phyloP scores from a whole-genome alignment of 2,888 invertebrate species.

The Brachyptera risi region DNA sequence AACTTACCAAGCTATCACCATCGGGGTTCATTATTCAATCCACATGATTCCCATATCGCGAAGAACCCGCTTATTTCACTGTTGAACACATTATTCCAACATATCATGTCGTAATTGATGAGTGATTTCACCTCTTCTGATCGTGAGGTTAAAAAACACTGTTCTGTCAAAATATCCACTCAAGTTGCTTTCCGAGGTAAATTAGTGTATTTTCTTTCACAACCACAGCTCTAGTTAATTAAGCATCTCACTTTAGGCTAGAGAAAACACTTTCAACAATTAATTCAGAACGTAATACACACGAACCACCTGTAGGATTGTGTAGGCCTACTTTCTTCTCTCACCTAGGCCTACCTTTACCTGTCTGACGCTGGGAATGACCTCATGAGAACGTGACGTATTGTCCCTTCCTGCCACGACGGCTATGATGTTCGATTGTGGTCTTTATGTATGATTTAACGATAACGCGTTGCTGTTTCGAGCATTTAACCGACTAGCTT shows the following conservation, averaged over 20 bases:
- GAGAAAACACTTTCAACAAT: background rate
- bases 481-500: too few relatives aligned
- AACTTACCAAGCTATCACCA: conserved; percentile 66
- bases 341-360: background rate
- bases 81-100: background rate
- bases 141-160: too few relatives aligned
- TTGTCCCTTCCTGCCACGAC: background rate
- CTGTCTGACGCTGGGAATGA: too few relatives aligned
- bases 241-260: too few relatives aligned
- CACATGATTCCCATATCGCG: conserved; percentile 48
- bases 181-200: too few relatives aligned
- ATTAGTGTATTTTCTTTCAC: too few relatives aligned
- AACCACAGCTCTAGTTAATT: too few relatives aligned
- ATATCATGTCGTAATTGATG: background rate
- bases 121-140: too few relatives aligned
- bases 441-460: too few relatives aligned
- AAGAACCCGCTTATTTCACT: conserved; percentile 21
- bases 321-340: conserved; percentile 8
- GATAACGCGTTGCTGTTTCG: too few relatives aligned
- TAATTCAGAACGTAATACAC: conserved; percentile 3
- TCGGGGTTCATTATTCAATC: conserved; percentile 67
- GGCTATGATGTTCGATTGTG: background rate
- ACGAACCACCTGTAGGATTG: conserved; percentile 9
- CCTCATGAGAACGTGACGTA: background rate
- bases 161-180: background rate